Evolutionary conservation across 2,888 invertebrate species (phyloP).

Genomic region (Tortrix viridana): DNA sequence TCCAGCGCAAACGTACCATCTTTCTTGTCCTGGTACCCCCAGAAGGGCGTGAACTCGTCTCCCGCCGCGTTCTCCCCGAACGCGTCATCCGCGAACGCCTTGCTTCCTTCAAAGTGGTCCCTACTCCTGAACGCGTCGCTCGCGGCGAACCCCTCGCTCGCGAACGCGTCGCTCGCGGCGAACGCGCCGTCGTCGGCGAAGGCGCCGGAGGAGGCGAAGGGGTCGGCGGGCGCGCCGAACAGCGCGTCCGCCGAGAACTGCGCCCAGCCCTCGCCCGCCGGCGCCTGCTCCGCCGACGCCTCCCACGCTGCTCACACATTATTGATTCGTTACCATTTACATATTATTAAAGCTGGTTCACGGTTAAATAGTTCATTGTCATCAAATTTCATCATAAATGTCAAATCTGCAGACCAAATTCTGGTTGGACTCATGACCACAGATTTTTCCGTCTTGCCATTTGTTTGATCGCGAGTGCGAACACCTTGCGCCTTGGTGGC

Average conservation of each 20-base stretch:
- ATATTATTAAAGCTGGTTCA: too few relatives aligned
- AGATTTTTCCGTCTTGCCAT: too few relatives aligned
- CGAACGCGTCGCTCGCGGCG: conserved; percentile 8
- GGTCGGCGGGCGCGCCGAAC: conserved; percentile 37
- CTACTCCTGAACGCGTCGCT: conserved; percentile 19
- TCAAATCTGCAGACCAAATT: too few relatives aligned
- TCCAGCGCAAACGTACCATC: conserved; percentile 6
- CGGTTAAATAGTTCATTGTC: too few relatives aligned
- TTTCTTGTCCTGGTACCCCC: conserved; percentile 45
- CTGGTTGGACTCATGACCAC: too few relatives aligned
- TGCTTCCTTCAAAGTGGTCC: conserved; percentile 39
- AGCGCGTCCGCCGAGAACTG: conserved; percentile 54
- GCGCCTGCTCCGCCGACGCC: conserved; percentile 32
- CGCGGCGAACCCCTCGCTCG: conserved; percentile 2
- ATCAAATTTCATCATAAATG: too few relatives aligned
- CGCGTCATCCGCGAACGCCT: conserved; percentile 27
- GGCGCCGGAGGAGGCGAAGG: conserved; percentile 41
- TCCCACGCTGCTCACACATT: conserved; percentile 55
- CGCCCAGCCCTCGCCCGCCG: conserved; percentile 63
- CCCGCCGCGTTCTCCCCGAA: conserved; percentile 23
- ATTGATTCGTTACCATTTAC: neutral
- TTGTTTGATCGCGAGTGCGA: too few relatives aligned
- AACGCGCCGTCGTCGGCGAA: conserved; percentile 33
- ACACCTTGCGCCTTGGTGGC: too few relatives aligned
- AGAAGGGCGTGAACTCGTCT: conserved; percentile 51